These are phyloP conservation scores for Callimorpha dominula DNA, from an alignment of 2,888 invertebrate species.

Conservation along the genomic window DNA sequence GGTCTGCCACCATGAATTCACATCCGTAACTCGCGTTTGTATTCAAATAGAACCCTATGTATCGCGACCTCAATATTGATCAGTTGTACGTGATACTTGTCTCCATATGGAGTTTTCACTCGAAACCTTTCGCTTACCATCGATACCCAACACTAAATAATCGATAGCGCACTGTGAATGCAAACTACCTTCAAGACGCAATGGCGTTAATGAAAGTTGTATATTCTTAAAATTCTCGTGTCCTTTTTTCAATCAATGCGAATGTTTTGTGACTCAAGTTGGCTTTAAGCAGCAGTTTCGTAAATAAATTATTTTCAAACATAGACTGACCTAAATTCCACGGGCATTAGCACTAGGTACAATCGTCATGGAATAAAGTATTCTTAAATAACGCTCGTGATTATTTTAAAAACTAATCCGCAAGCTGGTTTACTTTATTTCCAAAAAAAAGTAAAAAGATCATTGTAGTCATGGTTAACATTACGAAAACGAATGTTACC, in stretches of 20 bases:
- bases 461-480: no score
- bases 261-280: slow-evolving; percentile 9
- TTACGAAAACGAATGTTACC: no score
- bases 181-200: slow-evolving; percentile 32
- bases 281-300: neutral
- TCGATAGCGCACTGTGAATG: slow-evolving; percentile 43
- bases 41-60: slow-evolving; percentile 62
- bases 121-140: slow-evolving; percentile 60
- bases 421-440: no score
- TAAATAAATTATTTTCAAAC: neutral
- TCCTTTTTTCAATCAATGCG: slow-evolving; percentile 7
- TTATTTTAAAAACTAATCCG: slow-evolving; percentile 16
- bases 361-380: slow-evolving; percentile 24
- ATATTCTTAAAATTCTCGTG: slow-evolving; percentile 26
- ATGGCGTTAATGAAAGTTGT: slow-evolving; percentile 47
- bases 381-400: slow-evolving; percentile 25
- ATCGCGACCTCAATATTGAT: slow-evolving; percentile 76
- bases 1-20: slow-evolving; percentile 43
- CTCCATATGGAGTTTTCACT: slow-evolving; percentile 74
- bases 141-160: slow-evolving; percentile 52
- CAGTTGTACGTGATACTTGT: slow-evolving; percentile 69
- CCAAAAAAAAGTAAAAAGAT: no score
- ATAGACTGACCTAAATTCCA: slow-evolving; percentile 18
- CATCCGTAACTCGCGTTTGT: slow-evolving; percentile 68
- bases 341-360: slow-evolving; percentile 17